Percentiles rank a stretch among this genome's conserved stretches.
phyloP scores from a whole-genome alignment of 2,797 vertebrate species.

The Enteromius viviparus region DNA sequence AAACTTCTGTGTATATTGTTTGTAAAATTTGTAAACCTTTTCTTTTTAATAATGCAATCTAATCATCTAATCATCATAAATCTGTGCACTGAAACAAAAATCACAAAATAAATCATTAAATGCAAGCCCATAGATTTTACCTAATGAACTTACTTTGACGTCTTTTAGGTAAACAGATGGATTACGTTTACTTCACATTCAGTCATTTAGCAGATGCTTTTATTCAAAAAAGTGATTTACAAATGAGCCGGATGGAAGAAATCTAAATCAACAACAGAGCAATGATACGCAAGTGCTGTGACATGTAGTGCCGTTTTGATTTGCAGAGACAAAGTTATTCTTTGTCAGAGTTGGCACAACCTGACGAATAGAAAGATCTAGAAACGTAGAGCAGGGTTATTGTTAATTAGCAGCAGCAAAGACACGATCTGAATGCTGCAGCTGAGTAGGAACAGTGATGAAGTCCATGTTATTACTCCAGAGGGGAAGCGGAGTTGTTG shows the following conservation, averaged over 20 bases:
- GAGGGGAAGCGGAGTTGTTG: background rate
- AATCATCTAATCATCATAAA: background rate
- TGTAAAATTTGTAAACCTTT: background rate
- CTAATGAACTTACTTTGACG: background rate
- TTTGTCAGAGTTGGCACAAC: background rate
- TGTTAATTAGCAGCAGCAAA: background rate
- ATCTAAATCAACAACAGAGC: too few species aligned
- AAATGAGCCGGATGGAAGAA: too few species aligned
- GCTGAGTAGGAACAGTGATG: conserved; percentile 1
- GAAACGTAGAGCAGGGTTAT: background rate
- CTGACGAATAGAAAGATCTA: background rate
- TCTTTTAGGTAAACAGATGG: background rate
- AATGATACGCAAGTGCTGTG: too few species aligned
- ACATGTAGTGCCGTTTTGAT: background rate
- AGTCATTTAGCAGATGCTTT: too few species aligned
- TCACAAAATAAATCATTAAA: background rate
- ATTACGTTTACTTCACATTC: too few species aligned
- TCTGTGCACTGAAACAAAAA: background rate
- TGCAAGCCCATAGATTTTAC: background rate
- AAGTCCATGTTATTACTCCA: background rate
- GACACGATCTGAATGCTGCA: background rate
- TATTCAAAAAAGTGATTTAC: too few species aligned
- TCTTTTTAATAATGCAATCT: background rate
- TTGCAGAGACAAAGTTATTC: background rate
- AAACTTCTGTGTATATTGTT: background rate